Evolutionary conservation across 1,140 invertebrate species (phyloP).

Genomic region (Drosophila paulistorum): DNA sequence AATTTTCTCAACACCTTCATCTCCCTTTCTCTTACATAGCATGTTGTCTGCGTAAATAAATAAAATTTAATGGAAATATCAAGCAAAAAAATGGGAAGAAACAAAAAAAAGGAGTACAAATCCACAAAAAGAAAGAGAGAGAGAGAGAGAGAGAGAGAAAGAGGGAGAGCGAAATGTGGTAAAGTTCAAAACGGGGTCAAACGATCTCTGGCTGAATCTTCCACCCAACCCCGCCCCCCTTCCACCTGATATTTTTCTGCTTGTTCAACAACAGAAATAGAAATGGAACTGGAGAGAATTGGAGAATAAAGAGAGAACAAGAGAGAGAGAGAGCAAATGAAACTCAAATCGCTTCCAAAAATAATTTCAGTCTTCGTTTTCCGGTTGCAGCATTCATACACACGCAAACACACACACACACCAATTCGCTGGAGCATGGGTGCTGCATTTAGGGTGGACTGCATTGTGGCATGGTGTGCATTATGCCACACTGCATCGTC

Average conservation of each 20-base stretch:
- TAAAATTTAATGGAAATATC: slow-evolving; percentile 69
- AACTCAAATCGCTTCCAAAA: slow-evolving; percentile 43
- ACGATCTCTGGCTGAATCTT: slow-evolving; percentile 58
- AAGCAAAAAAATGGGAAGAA: slow-evolving; percentile 27
- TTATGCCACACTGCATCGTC: slow-evolving; percentile 37
- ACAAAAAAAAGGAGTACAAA: slow-evolving; percentile 46
- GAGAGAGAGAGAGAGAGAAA: slow-evolving; percentile 34
- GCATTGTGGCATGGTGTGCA: background rate
- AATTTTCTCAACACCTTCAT: slow-evolving; percentile 52
- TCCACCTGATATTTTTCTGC: background rate
- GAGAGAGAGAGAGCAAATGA: background rate
- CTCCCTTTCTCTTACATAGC: slow-evolving; percentile 7
- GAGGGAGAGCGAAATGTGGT: background rate
- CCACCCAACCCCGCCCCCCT: background rate
- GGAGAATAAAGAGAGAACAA: background rate
- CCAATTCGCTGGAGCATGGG: background rate
- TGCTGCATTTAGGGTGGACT: background rate
- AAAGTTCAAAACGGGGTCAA: slow-evolving; percentile 68
- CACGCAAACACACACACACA: slow-evolving; percentile 26
- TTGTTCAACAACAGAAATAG: background rate
- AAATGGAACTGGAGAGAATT: slow-evolving; percentile 28
- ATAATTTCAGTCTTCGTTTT: slow-evolving; percentile 42
- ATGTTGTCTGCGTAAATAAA: slow-evolving; percentile 58
- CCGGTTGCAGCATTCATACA: slow-evolving; percentile 36
- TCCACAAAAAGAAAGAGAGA: background rate